A percentile compares a stretch with the other conserved stretches of the same genome.
Conservation (phyloP, 1,140 invertebrate genomes). For the Drosophila leontia region DNA sequence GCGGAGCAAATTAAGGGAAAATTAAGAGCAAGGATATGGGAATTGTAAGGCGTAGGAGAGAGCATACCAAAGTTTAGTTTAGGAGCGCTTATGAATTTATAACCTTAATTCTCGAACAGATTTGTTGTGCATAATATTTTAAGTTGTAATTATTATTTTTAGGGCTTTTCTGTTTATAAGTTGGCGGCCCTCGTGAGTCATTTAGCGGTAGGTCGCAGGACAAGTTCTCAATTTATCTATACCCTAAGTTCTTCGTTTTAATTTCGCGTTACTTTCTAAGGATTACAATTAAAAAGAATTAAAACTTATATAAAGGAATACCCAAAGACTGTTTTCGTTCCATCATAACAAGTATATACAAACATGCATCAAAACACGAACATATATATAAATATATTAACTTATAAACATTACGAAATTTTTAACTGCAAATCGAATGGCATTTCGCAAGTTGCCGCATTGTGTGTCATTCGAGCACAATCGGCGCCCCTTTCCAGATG, state of each 20-base stretch:
- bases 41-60: constrained; percentile 35
- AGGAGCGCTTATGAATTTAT: constrained; percentile 67
- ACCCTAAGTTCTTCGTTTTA: constrained; percentile 39
- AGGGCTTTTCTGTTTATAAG: constrained; percentile 24
- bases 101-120: constrained; percentile 55
- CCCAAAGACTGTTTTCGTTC: constrained; percentile 85
- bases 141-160: constrained; percentile 61
- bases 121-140: constrained; percentile 75
- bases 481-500: constrained; percentile 13
- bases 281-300: constrained; percentile 67
- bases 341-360: constrained; percentile 82
- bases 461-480: constrained; percentile 49
- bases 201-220: constrained; percentile 39
- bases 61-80: constrained; percentile 81
- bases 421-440: constrained; percentile 65
- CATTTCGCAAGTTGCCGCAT: constrained; percentile 41
- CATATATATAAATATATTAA: constrained; percentile 56
- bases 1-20: constrained; percentile 19
- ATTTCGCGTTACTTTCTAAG: constrained; percentile 58
- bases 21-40: constrained; percentile 11
- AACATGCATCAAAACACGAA: constrained; percentile 55
- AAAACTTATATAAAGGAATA: constrained; percentile 83
- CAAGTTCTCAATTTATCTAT: constrained; percentile 52
- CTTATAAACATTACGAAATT: constrained; percentile 64
- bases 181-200: constrained; percentile 51